These are phyloP conservation scores for Desoria tigrina DNA, from an alignment of 2,888 invertebrate species.

Conservation along the genomic window DNA sequence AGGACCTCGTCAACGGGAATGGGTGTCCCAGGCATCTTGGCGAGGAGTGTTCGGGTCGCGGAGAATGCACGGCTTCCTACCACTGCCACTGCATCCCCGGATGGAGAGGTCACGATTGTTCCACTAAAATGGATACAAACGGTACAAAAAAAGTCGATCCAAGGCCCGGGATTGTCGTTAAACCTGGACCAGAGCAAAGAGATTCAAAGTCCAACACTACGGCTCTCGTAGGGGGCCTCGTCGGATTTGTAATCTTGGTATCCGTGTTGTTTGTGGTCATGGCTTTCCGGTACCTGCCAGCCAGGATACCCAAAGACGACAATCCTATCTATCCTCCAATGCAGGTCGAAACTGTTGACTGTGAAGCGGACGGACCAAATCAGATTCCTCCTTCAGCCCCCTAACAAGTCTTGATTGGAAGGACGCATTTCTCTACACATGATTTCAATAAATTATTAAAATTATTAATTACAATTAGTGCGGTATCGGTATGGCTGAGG, in stretches of 20 bases:
- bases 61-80: conserved; percentile 44
- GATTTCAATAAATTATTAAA: conserved; percentile 23
- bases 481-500: too few species aligned
- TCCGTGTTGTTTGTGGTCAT: conserved; percentile 43
- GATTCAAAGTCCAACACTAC: conserved; percentile 42
- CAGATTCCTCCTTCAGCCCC: conserved; percentile 10
- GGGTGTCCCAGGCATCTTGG: conserved; percentile 36
- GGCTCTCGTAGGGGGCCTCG: conserved; percentile 39
- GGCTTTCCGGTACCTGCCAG: conserved; percentile 43
- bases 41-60: conserved; percentile 42
- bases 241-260: conserved; percentile 41
- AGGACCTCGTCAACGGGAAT: conserved; percentile 30
- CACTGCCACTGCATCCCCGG: conserved; percentile 38
- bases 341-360: conserved; percentile 42
- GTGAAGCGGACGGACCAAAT: conserved; percentile 44
- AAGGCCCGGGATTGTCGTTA: conserved; percentile 32
- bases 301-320: conserved; percentile 43
- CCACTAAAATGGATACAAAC: conserved; percentile 25
- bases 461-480: not conserved
- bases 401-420: not conserved
- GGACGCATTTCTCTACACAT: too few species aligned
- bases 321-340: conserved; percentile 22
- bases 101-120: conserved; percentile 39
- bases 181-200: conserved; percentile 40
- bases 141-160: conserved; percentile 23